Percentiles rank a stretch among this genome's conserved stretches.
Conservation (phyloP, 2,797 vertebrate genomes). For the Lemur catta region DNA sequence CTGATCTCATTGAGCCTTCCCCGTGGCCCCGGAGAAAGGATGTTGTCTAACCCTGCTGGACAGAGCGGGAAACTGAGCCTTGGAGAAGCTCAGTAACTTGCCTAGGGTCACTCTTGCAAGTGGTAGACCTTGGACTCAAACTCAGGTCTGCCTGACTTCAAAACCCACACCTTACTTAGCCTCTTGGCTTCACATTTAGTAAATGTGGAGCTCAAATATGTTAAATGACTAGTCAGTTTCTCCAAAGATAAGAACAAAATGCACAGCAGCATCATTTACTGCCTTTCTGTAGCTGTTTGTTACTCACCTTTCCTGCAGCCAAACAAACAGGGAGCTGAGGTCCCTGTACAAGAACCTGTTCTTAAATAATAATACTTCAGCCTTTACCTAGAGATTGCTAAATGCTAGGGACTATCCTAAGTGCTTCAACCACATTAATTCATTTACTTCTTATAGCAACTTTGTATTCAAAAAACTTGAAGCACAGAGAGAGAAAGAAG, state of each 20-base stretch:
- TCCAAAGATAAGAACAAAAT: not conserved
- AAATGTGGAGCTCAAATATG: not conserved
- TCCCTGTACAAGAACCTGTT: not conserved
- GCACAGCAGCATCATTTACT: not conserved
- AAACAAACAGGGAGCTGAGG: not conserved
- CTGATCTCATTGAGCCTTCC: rapidly evolving
- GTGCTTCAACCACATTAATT: not conserved
- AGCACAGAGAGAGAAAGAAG: not conserved
- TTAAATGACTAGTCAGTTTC: not conserved
- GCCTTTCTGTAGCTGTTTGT: not conserved
- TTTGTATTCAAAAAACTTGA: not conserved
- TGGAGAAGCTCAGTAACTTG: not conserved
- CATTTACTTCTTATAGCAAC: not conserved
- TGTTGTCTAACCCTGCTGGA: not conserved
- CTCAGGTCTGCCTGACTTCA: not conserved
- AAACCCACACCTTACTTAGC: not conserved
- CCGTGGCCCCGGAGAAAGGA: not conserved
- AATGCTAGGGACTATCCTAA: not conserved
- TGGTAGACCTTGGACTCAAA: not conserved
- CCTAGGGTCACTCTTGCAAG: not conserved
- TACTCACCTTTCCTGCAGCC: not conserved
- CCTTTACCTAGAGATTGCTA: not conserved
- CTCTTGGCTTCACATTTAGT: not conserved
- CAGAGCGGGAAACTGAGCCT: not conserved
- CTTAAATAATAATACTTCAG: not conserved